Evolutionary conservation across 1,140 invertebrate genomes (phyloP).

Genomic region (Drosophila dunni): DNA sequence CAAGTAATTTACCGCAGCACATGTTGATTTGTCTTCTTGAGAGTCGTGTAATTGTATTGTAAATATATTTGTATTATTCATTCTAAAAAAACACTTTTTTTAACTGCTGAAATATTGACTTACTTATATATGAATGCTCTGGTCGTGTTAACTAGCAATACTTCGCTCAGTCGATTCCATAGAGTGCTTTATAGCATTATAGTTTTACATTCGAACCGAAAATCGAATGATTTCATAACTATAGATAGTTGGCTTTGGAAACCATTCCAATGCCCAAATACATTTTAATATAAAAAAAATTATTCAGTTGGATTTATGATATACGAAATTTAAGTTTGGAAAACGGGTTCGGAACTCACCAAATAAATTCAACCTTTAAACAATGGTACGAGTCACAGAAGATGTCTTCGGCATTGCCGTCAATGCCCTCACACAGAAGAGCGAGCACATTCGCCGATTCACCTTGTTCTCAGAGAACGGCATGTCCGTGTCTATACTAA

Average conservation of each 20-base stretch:
- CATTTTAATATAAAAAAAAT: not conserved
- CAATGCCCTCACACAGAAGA: conserved; percentile 79
- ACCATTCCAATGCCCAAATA: not conserved
- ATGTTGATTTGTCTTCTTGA: conserved; percentile 5
- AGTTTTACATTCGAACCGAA: not conserved
- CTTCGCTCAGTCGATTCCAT: not conserved
- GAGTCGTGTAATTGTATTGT: conserved; percentile 32
- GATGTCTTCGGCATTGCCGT: conserved; percentile 77
- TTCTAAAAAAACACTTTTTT: conserved; percentile 4
- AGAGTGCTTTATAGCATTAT: not conserved
- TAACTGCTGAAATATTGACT: conserved; percentile 6
- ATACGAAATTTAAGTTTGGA: conserved; percentile 40
- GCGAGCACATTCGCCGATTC: conserved; percentile 85
- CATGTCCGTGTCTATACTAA: conserved; percentile 87
- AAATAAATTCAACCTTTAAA: conserved; percentile 16
- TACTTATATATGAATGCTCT: conserved; percentile 10
- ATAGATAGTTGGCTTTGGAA: conserved; percentile 19
- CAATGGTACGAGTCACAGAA: conserved; percentile 75
- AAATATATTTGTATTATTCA: conserved; percentile 33
- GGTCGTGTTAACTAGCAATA: not conserved
- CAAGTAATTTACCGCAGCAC: conserved; percentile 8
- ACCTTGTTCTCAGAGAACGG: conserved; percentile 87
- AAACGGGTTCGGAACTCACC: conserved; percentile 14
- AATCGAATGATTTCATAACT: not conserved
- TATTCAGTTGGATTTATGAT: conserved; percentile 20